Conservation (phyloP, 2,113 vertebrate species). For the Ictalurus punctatus region DNA sequence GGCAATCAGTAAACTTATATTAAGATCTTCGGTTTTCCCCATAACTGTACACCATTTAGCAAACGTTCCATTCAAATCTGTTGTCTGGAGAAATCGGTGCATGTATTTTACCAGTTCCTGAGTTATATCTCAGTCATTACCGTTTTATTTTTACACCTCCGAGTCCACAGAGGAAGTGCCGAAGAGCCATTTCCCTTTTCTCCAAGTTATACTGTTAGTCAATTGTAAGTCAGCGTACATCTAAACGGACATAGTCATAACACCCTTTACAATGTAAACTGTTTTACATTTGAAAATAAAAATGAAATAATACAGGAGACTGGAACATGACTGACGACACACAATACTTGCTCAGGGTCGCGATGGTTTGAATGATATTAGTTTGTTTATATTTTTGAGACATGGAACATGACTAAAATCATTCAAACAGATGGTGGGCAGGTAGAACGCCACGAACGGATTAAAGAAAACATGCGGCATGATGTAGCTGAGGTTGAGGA, state of each 20-base stretch:
- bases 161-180: conserved; percentile 41
- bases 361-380: too few relatives aligned
- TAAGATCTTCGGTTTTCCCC: not conserved
- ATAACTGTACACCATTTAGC: not conserved
- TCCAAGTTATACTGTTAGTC: not conserved
- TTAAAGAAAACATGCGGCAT: not conserved
- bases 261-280: not conserved
- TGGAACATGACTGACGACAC: not conserved
- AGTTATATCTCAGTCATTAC: not conserved
- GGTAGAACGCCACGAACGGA: not conserved
- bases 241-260: not conserved
- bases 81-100: not conserved
- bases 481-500: not conserved
- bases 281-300: not conserved
- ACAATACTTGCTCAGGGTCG: too few relatives aligned
- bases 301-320: not conserved
- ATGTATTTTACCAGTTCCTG: too few relatives aligned
- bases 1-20: not conserved
- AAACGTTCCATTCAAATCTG: not conserved
- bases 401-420: too few relatives aligned
- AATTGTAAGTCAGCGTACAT: not conserved
- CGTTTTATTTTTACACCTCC: conserved; percentile 15
- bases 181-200: conserved; percentile 46
- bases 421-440: not conserved
- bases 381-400: too few relatives aligned